These are phyloP conservation scores for Daboia siamensis DNA, from an alignment of 2,113 vertebrate genomes.

Conservation along the genomic window DNA sequence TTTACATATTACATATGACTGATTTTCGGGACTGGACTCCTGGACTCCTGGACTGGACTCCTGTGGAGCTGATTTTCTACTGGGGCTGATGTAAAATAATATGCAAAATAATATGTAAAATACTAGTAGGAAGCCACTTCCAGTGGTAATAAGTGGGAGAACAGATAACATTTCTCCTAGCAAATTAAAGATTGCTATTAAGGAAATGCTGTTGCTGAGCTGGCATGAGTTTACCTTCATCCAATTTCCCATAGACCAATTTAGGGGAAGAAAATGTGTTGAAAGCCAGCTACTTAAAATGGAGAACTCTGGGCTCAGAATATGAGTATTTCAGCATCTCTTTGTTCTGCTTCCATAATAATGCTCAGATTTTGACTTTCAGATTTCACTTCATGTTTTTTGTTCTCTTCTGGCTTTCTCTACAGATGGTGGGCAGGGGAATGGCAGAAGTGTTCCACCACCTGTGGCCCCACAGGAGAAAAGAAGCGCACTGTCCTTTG, in stretches of 20 bases:
- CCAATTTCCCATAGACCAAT: not conserved
- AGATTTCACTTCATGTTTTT: not conserved
- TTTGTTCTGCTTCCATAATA: not conserved
- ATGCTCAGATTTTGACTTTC: not conserved
- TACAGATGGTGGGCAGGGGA: constrained; percentile 95
- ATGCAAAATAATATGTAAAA: not conserved
- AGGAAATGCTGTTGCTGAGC: not conserved
- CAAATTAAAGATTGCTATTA: not conserved
- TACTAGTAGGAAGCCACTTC: not conserved
- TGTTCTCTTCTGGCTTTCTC: not conserved
- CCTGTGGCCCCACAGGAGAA: constrained; percentile 83
- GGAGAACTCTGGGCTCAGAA: not conserved
- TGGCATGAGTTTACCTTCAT: not conserved
- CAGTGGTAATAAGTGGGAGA: not conserved
- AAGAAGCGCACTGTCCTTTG: constrained; percentile 90
- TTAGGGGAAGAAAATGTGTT: not conserved
- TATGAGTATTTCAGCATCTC: not conserved
- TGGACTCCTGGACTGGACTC: too few species aligned
- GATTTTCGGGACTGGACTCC: too few species aligned
- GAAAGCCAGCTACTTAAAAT: not conserved
- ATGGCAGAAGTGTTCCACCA: constrained; percentile 89
- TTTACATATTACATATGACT: too few species aligned
- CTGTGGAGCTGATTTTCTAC: not conserved
- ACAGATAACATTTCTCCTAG: not conserved
- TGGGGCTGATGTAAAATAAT: not conserved